Base-by-base conservation (phyloP, 2,888 invertebrate species). In the Herminia tarsipennalis region DNA sequence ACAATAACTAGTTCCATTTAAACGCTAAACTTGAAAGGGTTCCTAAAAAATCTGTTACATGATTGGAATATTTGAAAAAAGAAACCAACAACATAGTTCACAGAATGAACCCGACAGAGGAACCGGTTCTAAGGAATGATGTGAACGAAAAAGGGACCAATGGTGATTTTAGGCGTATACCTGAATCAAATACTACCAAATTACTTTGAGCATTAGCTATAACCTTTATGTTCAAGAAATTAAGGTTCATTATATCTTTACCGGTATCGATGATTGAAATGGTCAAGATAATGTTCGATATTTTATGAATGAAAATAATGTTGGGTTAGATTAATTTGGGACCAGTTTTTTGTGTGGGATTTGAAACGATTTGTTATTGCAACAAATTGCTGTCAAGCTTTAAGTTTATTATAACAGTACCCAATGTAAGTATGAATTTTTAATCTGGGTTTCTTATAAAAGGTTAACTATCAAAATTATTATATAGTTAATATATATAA, bases 121-220 rank as follows among this genome's bases (percentile, higher is more conserved):
- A 63, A 70, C 70, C 52, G 53, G 70, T 68, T 56, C 27, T 33
- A 29, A 59, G 55, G 68, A 63, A 70, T 69, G 45, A 59, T 56
- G 52, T 51, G 33, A 42, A 51, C 36, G n/a, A 40, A 63, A 59
- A 66, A 65, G 51, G 64, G 62, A 36, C 29, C 57, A 44, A 25
- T 18, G 34, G 36, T 47, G 32, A 44, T 52, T 51, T 56, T 54
- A 12, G 24, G 17, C 16, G 47, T 17, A 38, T 56, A 56, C 62
- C 56, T 54, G 54, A 32, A 52, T 46, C 44, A 52, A 56, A 55
- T 54, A 33, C 12, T 20, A 41, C 55, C 38, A 46, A 28, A 1
- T 1, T 52, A 29, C 3, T 3, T 8, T 9, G 29, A 21, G 6
- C 25, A n/a, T 8, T 30, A 5, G n/a, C n/a, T n/a, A n/a, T n/a